phyloP scores from a whole-genome alignment of 2,113 vertebrate genomes.

The Trematomus loennbergii region DNA sequence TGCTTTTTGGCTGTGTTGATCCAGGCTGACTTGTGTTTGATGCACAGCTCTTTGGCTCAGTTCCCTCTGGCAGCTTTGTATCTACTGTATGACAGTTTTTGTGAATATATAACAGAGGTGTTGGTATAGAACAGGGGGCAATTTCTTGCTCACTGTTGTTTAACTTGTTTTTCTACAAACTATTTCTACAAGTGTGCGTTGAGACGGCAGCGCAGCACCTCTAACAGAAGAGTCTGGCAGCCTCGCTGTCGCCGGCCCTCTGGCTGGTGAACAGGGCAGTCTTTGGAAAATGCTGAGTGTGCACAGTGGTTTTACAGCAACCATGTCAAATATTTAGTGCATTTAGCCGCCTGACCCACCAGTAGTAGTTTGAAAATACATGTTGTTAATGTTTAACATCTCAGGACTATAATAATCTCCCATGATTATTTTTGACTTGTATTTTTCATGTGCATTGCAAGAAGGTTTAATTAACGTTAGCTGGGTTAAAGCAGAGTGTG shows the following conservation, averaged over 20 bases:
- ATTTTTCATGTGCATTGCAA: not conserved
- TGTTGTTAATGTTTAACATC: constrained; percentile 55
- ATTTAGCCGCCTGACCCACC: constrained; percentile 57
- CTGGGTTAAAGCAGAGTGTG: not conserved
- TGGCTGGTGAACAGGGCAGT: constrained; percentile 77
- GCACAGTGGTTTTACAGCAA: constrained; percentile 80
- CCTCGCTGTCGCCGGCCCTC: constrained; percentile 70
- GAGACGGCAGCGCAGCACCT: constrained; percentile 51
- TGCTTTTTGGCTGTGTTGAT: constrained; percentile 33
- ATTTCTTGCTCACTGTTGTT: constrained; percentile 37
- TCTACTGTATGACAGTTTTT: constrained; percentile 22
- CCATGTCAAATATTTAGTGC: constrained; percentile 80
- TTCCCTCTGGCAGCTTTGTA: constrained; percentile 43
- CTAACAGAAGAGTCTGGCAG: constrained; percentile 61
- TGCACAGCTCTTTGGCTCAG: constrained; percentile 35
- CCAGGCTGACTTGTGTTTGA: constrained; percentile 45
- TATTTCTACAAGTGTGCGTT: constrained; percentile 41
- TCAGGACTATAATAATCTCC: constrained; percentile 26
- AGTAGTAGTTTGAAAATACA: constrained; percentile 58
- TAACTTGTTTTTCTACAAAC: constrained; percentile 32
- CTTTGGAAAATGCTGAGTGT: constrained; percentile 80
- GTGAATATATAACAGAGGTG: constrained; percentile 27
- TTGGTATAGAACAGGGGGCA: constrained; percentile 20
- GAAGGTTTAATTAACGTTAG: constrained; percentile 9
- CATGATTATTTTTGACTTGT: constrained; percentile 26